Base-by-base conservation (phyloP, 1,140 invertebrate species). In the Diabrotica virgifera region DNA sequence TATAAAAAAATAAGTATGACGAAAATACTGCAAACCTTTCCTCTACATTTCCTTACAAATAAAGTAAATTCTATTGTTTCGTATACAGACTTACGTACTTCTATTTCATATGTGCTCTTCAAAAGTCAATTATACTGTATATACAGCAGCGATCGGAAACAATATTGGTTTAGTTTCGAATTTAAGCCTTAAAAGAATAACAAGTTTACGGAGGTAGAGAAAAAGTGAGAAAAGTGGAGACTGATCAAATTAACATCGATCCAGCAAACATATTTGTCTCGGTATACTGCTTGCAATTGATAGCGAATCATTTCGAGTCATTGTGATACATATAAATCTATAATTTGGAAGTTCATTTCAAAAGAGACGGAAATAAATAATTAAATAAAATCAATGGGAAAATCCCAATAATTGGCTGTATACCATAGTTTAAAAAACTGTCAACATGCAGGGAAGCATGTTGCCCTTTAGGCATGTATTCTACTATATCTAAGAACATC, bases 251-350 rank as follows among this genome's bases (percentile, higher is more conserved):
- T 65, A 68, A 61, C 64, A 68, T 68, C 66, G 58, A 65, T 36
- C 58, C 36, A 24, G 57, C 59, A 68, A 68, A 68, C 63, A 68
- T 63, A 68, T 68, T 68, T 68, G 66, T 68, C 61, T 68, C 66
- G 65, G 60, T 68, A 64, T 68, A 53, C 57, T 61, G 63, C 63
- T 52, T 13, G 40, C 53, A 60, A 60, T 52, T 53, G 61, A 63
- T 63, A 63, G 52, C 37, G 40, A 50, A 54, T 7, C 53, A 52
- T 63, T 52, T 63, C 36, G n/a, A 35, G 40, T 52, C 14, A 61
- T 50, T 14, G 50, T 24, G 24, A 24, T 24, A 24, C 24, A 24
- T 4, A 24, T 24, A 24, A 24, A 24, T 24, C 4, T 24, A 24
- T 4, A 24, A 24, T 24, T 24, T 24, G 24, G 4, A 24, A 24